A percentile compares a stretch with the other conserved stretches of the same genome.
Conservation (phyloP, 2,113 vertebrate genomes). For the Ranitomeya imitator region DNA sequence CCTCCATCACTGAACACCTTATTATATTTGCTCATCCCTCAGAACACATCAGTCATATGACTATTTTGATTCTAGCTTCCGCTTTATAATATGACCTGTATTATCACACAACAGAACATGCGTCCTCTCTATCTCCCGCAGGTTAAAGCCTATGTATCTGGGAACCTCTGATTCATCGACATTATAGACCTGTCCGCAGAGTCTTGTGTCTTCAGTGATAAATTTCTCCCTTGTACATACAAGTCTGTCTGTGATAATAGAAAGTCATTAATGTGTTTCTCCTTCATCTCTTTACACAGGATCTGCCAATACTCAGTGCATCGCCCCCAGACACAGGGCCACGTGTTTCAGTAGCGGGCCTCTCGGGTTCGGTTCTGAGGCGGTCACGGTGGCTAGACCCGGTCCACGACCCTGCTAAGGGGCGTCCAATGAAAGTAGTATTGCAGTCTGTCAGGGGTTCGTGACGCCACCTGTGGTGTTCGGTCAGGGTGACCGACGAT, state of each 20-base stretch:
- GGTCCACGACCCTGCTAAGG: no score
- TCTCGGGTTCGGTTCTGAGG: no score
- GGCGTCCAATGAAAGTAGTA: no score
- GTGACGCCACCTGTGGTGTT: no score
- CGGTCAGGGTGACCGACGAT: no score
- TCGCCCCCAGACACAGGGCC: no score
- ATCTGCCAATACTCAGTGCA: constrained; percentile 2
- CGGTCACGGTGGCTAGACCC: no score
- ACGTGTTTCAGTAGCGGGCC: no score
- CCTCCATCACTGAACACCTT: neutral
- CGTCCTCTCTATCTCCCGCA: neutral
- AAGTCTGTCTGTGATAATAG: constrained; percentile 13
- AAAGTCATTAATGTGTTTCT: constrained; percentile 8
- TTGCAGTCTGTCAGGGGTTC: no score
- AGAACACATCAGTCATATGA: neutral
- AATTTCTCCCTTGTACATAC: constrained; percentile 4
- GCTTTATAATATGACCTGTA: neutral
- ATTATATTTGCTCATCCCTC: neutral
- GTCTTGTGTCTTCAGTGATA: neutral
- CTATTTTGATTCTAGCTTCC: neutral
- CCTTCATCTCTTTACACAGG: neutral
- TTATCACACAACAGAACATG: neutral
- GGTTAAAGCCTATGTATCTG: neutral
- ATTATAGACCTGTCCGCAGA: neutral
- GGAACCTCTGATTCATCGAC: neutral